Evolutionary conservation across 2,797 vertebrate genomes (phyloP).

Genomic region (Falco cherrug): DNA sequence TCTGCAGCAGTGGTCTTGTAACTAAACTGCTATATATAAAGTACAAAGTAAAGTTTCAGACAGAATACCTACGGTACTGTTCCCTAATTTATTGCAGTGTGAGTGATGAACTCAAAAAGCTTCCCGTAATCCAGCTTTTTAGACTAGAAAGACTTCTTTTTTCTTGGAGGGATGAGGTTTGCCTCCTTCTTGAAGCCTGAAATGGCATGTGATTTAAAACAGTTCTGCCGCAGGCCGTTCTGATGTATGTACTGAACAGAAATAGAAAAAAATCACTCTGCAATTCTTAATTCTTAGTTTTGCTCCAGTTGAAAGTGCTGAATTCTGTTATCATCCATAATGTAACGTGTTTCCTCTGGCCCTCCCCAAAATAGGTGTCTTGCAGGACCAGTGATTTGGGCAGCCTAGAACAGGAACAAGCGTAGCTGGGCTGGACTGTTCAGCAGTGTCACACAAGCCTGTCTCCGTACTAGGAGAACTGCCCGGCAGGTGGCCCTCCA

Average conservation of each 20-base stretch:
- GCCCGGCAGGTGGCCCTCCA: slow-evolving; percentile 16
- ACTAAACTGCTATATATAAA: background rate
- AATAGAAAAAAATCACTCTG: background rate
- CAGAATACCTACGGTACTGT: background rate
- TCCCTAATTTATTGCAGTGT: background rate
- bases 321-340: background rate
- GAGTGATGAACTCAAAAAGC: background rate
- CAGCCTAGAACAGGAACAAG: background rate
- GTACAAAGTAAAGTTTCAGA: background rate
- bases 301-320: background rate
- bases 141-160: background rate
- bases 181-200: background rate
- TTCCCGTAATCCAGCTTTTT: background rate
- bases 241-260: background rate
- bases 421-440: background rate
- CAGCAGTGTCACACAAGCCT: too few species aligned
- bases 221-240: background rate
- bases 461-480: background rate
- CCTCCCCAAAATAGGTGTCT: background rate
- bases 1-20: background rate
- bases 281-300: background rate
- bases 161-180: background rate
- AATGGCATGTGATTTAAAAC: background rate
- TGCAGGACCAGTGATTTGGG: accelerated
- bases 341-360: background rate